Percentiles rank a stretch among this genome's conserved stretches.
These are phyloP conservation scores for Rhabdophis nuchalis DNA, from an alignment of 2,797 vertebrate species.

Conservation along the genomic window DNA sequence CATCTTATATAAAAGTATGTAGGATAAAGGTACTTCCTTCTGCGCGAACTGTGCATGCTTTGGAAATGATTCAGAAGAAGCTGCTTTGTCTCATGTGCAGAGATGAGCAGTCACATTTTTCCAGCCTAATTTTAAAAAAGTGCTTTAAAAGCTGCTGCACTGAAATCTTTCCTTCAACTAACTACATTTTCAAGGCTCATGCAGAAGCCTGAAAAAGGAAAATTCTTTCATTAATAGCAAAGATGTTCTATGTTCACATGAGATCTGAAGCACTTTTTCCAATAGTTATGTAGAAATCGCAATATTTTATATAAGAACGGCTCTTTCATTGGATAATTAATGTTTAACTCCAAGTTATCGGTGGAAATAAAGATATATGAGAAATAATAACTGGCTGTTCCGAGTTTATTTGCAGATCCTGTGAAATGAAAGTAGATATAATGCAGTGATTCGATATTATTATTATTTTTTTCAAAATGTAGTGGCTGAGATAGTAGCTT, in stretches of 20 bases:
- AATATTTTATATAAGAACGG: not conserved
- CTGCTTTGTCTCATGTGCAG: not conserved
- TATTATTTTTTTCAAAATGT: not conserved
- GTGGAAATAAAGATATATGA: not conserved
- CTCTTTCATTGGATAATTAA: accelerated
- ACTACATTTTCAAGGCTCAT: not conserved
- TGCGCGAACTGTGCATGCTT: not conserved
- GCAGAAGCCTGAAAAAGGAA: not conserved
- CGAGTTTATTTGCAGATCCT: not conserved
- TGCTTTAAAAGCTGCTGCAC: not conserved
- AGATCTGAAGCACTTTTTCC: not conserved
- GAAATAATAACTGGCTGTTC: not conserved
- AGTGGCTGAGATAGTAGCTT: not conserved
- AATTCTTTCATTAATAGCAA: not conserved
- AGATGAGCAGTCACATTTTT: not conserved
- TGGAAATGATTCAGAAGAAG: not conserved
- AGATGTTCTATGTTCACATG: not conserved
- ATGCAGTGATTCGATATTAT: not conserved
- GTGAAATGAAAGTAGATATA: not conserved
- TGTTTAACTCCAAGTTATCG: not conserved
- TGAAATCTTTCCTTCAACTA: not conserved
- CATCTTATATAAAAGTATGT: not conserved
- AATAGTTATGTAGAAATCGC: not conserved
- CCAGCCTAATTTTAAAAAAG: not conserved
- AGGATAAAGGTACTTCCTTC: not conserved